Percentiles rank a stretch among this genome's conserved stretches.
phyloP scores from a whole-genome alignment of 2,113 vertebrate genomes.

The Hyaena hyaena region DNA sequence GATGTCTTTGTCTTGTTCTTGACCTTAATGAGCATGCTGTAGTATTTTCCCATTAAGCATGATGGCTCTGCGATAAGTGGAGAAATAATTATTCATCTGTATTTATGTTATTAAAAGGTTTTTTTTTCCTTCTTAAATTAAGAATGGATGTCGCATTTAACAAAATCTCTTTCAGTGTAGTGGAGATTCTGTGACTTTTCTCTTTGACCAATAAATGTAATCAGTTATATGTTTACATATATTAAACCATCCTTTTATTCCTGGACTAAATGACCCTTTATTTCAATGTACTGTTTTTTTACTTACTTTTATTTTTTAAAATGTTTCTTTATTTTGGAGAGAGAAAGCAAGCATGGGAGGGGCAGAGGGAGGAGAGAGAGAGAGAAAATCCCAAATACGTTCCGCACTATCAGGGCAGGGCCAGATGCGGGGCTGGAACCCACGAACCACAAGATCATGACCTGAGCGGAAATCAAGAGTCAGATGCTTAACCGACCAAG shows the following conservation, averaged over 20 bases:
- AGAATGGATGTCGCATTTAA: slow-evolving; percentile 13
- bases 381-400: no score
- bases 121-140: not conserved
- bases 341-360: no score
- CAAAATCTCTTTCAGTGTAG: not conserved
- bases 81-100: not conserved
- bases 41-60: not conserved
- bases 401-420: no score
- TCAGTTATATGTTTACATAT: not conserved
- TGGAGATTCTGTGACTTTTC: not conserved
- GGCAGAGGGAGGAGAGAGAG: no score
- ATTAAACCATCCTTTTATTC: not conserved
- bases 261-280: not conserved
- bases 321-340: no score
- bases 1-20: not conserved
- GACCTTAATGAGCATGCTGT: not conserved
- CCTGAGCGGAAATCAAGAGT: no score
- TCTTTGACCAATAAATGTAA: not conserved
- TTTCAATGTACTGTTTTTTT: not conserved
- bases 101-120: not conserved
- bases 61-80: not conserved
- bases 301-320: not conserved
- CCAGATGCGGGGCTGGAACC: no score
- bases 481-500: no score
- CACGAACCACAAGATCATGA: no score